Percentiles rank a stretch among this genome's conserved stretches.
Conservation (phyloP, 2,113 vertebrate species). For the Etheostoma cragini region DNA sequence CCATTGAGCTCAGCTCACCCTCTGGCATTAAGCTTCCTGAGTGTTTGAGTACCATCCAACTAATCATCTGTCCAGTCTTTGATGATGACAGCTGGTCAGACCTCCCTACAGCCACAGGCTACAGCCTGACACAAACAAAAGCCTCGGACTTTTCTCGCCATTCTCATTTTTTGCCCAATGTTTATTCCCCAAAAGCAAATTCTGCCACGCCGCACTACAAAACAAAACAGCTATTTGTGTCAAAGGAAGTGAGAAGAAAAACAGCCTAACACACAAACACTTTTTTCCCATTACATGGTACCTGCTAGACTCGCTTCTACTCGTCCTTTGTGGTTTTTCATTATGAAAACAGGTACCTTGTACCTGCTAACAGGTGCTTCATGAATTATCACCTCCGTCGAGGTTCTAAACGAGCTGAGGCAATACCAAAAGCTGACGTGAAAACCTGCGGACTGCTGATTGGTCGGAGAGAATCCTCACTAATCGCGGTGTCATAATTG, state of each 20-base stretch:
- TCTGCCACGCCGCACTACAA: not conserved
- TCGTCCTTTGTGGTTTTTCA: too few relatives aligned
- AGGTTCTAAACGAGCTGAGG: too few relatives aligned
- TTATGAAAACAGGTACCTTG: too few relatives aligned
- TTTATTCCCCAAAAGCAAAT: not conserved
- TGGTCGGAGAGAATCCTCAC: too few relatives aligned
- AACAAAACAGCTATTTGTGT: not conserved
- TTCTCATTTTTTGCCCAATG: not conserved
- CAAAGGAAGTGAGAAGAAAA: not conserved
- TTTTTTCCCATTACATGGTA: too few relatives aligned
- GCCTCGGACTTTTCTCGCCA: not conserved
- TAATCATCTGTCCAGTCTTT: conserved; percentile 10
- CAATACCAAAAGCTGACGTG: too few relatives aligned
- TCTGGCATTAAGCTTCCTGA: not conserved
- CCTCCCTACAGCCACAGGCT: not conserved
- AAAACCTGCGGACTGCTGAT: too few relatives aligned
- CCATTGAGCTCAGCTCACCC: conserved; percentile 29
- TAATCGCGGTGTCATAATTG: too few relatives aligned
- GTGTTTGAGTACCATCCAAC: not conserved
- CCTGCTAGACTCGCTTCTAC: too few relatives aligned
- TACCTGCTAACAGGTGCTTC: too few relatives aligned
- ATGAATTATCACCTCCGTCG: too few relatives aligned
- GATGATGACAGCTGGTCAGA: conserved; percentile 17
- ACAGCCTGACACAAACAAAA: not conserved
- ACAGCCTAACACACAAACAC: too few relatives aligned